These are phyloP conservation scores for Pterocles orientalis DNA, from an alignment of 2,113 vertebrate genomes.

Conservation along the genomic window DNA sequence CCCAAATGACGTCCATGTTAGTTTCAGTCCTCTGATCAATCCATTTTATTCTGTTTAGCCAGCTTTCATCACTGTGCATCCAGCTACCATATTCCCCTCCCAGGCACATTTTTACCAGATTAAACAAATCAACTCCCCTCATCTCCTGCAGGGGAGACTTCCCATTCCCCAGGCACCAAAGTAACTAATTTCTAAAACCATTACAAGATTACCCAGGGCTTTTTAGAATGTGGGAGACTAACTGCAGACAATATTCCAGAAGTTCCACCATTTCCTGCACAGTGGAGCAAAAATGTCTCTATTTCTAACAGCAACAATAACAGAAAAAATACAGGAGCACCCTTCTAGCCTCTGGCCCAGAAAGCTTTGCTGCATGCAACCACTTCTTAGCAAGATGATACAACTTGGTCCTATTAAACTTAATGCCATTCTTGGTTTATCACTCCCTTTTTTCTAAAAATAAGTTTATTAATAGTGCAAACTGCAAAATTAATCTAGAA, in stretches of 20 bases:
- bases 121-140: neutral
- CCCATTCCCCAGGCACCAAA: neutral
- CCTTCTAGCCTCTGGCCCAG: neutral
- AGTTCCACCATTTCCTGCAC: neutral
- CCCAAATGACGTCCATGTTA: neutral
- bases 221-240: neutral
- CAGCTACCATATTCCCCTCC: neutral
- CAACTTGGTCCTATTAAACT: neutral
- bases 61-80: neutral
- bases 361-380: neutral
- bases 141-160: neutral
- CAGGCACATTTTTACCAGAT: neutral
- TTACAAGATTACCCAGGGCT: neutral
- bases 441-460: neutral
- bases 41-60: neutral
- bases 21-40: neutral
- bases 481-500: neutral
- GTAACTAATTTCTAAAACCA: neutral
- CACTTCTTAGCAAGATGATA: neutral
- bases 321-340: neutral
- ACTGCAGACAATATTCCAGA: neutral
- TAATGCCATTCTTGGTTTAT: neutral
- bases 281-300: neutral
- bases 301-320: neutral
- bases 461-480: neutral